These are phyloP conservation scores for Diprion similis DNA, from an alignment of 1,140 invertebrate genomes.

Conservation along the genomic window DNA sequence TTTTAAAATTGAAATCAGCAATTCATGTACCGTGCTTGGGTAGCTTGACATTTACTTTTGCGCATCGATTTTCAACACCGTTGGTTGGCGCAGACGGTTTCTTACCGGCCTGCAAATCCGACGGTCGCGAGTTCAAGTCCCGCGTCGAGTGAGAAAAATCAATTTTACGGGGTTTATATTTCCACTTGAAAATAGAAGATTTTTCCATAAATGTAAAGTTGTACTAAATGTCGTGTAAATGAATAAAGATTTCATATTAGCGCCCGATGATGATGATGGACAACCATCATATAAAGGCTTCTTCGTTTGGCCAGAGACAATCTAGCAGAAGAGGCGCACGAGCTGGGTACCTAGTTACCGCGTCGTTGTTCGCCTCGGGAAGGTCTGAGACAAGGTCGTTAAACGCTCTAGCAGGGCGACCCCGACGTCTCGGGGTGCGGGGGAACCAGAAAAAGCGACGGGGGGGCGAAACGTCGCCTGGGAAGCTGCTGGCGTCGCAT, in stretches of 20 bases:
- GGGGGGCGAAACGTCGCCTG: conserved; percentile 23
- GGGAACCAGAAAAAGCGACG: conserved; percentile 39
- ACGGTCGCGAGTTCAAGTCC: conserved; percentile 29
- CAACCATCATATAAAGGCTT: neutral
- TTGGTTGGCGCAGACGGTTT: neutral
- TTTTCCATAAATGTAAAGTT: no score
- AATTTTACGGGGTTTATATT: conserved; percentile 5
- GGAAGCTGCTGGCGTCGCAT: conserved; percentile 25
- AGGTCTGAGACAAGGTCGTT: conserved; percentile 38
- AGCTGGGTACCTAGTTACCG: conserved; percentile 32
- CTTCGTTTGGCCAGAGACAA: conserved; percentile 30
- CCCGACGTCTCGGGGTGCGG: conserved; percentile 28
- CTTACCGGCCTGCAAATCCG: conserved; percentile 12
- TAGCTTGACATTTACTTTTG: neutral
- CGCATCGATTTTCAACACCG: neutral
- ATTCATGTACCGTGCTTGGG: no score
- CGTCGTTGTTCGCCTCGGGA: conserved; percentile 29
- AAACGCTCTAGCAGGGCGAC: conserved; percentile 33
- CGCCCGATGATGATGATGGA: conserved; percentile 27
- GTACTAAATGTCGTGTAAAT: no score
- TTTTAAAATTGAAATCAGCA: no score
- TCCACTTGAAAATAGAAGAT: neutral
- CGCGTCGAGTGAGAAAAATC: neutral
- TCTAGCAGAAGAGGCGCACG: conserved; percentile 34
- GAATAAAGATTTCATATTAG: neutral